Base-by-base conservation (phyloP, 2,888 invertebrate species). In the Cantharis rufa region DNA sequence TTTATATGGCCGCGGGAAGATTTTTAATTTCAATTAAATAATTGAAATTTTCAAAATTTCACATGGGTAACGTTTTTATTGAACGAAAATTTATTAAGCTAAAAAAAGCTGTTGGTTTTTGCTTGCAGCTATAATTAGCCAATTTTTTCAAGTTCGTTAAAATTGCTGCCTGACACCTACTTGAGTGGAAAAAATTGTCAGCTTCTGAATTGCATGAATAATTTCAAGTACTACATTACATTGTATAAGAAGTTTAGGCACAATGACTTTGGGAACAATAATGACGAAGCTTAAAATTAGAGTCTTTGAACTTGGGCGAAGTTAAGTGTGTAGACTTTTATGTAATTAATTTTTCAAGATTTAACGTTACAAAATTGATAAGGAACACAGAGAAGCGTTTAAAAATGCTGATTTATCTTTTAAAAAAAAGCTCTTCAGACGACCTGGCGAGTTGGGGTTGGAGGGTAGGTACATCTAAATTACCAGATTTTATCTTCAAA, bases 201-300 rank as follows among this genome's bases (percentile, higher is more conserved):
- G 64, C 64, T 66, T 11, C 64, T 66, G 64, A 66, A 24, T 15
- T 18, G 64, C 64, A 24, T 66, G 64, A 66, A 66, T 66, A 66
- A 66, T 66, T 48, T 48, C n/a, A 48, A 48, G 48, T n/a, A 48
- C n/a, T n/a, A 48, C 27, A 10, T 27, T 28, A 63, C 64, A 21
- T 66, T 66, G 15, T 66, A n/a, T n/a, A 21, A 15, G 16, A 66
- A 66, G 64, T 21, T 66, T 66, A 66, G 16, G 71, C 71, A 71
- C 71, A 71, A 62, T 61, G 71, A 62, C 71, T 71, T 24, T 70
- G 16, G 64, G 15, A 62, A 71, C 62, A 71, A 48, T 48, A 48
- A 71, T 71, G 71, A 71, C 71, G 62, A 71, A 62, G 71, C 71
- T 27, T 28, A 69, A 69, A 69, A 66, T 21, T 27, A 11, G 62